Percentiles rank a stretch among this genome's conserved stretches.
phyloP scores from a whole-genome alignment of 2,113 vertebrate genomes.

The Rhinogobius similis region DNA sequence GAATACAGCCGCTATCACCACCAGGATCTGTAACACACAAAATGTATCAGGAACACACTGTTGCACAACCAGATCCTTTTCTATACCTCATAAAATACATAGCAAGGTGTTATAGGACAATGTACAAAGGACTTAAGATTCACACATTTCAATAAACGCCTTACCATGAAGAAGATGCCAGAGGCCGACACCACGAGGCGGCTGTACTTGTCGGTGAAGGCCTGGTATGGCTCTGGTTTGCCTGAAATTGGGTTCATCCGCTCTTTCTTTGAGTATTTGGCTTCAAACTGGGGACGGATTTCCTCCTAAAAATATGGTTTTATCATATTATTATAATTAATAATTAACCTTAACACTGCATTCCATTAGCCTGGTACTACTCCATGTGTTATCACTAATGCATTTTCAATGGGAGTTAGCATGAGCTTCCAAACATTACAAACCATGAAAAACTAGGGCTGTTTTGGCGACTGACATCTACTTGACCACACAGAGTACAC shows the following conservation, averaged over 20 bases:
- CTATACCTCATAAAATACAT: not conserved
- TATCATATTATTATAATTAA: not conserved
- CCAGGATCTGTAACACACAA: conserved; percentile 81
- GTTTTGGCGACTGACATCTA: no score
- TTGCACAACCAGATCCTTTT: not conserved
- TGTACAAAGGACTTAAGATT: not conserved
- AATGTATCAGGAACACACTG: not conserved
- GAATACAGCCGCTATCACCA: conserved; percentile 93
- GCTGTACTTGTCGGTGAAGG: conserved; percentile 94
- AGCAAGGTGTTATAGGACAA: not conserved
- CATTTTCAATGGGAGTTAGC: no score
- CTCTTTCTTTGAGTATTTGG: conserved; percentile 94
- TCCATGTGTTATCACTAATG: no score
- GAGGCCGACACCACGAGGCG: conserved; percentile 90
- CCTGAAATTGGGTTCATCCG: conserved; percentile 92
- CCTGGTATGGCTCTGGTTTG: conserved; percentile 92
- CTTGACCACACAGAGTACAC: no score
- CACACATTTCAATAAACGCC: not conserved
- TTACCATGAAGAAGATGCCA: conserved; percentile 96
- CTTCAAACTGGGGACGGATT: conserved; percentile 94
- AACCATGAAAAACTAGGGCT: no score
- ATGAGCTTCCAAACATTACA: no score
- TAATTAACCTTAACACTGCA: not conserved
- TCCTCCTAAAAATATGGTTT: conserved; percentile 81
- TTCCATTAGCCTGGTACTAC: not conserved